Evolutionary conservation across 2,888 invertebrate species (phyloP).

Genomic region (Teleiodes luculella): DNA sequence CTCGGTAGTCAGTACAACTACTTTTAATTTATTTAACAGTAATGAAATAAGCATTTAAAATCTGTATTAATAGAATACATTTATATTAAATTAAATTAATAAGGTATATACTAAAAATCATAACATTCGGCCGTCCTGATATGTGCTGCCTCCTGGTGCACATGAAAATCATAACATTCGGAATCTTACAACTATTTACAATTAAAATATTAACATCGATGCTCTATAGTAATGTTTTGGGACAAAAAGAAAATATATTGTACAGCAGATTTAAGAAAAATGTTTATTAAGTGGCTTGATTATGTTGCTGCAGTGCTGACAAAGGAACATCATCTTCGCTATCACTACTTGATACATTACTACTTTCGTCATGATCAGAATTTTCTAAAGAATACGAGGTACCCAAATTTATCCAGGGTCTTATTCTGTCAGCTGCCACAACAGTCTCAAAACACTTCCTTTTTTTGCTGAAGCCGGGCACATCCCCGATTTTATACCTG

Average conservation of each 20-base stretch:
- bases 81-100: too few relatives aligned
- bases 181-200: too few relatives aligned
- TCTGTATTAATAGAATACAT: too few relatives aligned
- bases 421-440: slow-evolving; percentile 22
- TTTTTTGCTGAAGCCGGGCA: slow-evolving; percentile 21
- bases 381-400: slow-evolving; percentile 14
- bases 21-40: too few relatives aligned
- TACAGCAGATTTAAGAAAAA: not conserved
- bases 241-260: not conserved
- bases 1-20: too few relatives aligned
- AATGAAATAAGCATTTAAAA: too few relatives aligned
- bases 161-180: not conserved
- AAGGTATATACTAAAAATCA: too few relatives aligned
- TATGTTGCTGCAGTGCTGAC: too few relatives aligned
- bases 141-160: slow-evolving; percentile 4
- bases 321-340: not conserved
- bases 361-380: not conserved
- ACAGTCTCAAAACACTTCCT: slow-evolving; percentile 18
- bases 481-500: slow-evolving; percentile 20
- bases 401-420: slow-evolving; percentile 23
- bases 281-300: too few relatives aligned
- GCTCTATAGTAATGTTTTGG: too few relatives aligned
- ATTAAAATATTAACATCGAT: too few relatives aligned
- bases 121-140: slow-evolving; percentile 5
- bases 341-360: not conserved